These are phyloP conservation scores for Myopa testacea DNA, from an alignment of 2,888 invertebrate species.

Conservation along the genomic window DNA sequence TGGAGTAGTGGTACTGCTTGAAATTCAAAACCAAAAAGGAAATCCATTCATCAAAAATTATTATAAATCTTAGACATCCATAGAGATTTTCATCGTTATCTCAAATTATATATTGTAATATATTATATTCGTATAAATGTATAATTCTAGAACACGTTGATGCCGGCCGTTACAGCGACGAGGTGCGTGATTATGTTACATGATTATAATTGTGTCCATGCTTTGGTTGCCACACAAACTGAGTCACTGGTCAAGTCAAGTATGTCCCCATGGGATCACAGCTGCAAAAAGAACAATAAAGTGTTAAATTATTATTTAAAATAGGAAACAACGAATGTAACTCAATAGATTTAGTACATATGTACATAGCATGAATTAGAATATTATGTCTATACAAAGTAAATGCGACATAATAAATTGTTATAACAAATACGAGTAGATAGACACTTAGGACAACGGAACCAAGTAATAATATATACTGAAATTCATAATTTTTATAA, in stretches of 20 bases:
- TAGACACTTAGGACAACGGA: no score
- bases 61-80: not conserved
- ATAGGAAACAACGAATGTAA: no score
- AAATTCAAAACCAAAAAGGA: not conserved
- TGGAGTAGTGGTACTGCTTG: not conserved
- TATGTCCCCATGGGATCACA: not conserved
- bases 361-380: not conserved
- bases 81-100: no score
- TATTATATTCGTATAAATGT: not conserved
- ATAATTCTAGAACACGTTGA: slow-evolving; percentile 47
- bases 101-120: not conserved
- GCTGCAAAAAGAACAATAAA: not conserved
- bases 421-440: no score
- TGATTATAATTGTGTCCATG: slow-evolving; percentile 57
- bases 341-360: not conserved
- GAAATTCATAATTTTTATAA: no score
- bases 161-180: slow-evolving; percentile 65
- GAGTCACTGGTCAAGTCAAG: not conserved
- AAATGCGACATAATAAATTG: no score
- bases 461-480: no score
- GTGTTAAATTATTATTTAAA: not conserved
- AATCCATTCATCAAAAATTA: no score
- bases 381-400: no score
- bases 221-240: not conserved
- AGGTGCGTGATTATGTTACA: slow-evolving; percentile 66